Evolutionary conservation across 2,888 invertebrate genomes (phyloP), one percentile per base, ranked within the genome.

Genomic region (Dasypogon diadema): DNA sequence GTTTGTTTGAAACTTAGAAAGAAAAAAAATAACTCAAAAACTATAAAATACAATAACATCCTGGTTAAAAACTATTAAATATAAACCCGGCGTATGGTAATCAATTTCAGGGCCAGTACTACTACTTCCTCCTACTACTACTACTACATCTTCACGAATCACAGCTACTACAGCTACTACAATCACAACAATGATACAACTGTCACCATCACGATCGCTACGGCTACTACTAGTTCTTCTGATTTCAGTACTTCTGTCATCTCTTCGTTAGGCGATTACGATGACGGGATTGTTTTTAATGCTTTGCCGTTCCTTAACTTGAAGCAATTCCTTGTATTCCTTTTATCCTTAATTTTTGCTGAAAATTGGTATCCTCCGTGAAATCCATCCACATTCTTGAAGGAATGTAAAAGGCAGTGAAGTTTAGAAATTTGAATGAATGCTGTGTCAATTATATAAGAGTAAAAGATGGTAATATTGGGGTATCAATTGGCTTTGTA

Each of bases 91-190:
- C 77, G 77, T 79, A 54, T 78, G 78, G 75, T 80, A 77, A 79
- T 78, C 77, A 80, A 77, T 80, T 80, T 80, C 80, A 80, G 80
- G 80, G 74, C 63, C 56, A 74, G 68, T 70, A 76, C 77, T 79
- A 77, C 78, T 79, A 74, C 75, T 72, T 76, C 73, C 73, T 76
- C 24, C 76, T 74, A 30, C 79, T 75, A 76, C 77, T 54, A 72
- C 72, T 60, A 72, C 76, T 22, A 63, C 65, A 65, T 46, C 73
- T 73, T 73, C 74, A 75, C 60, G 74, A 54, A 75, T 81, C 82
- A 82, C 58, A 74, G 68, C 65, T 65, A 74, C 76, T 48, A 76
- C 73, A 73, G 63, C 48, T 37, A 70, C 72, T 54, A 72, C 76
- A 54, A 65, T 30, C 5, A 75, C 42, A 46, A 12, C 22, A 74